Percentiles rank a stretch among this genome's conserved stretches.
phyloP scores from a whole-genome alignment of 2,888 invertebrate species.

The Therioaphis trifolii region DNA sequence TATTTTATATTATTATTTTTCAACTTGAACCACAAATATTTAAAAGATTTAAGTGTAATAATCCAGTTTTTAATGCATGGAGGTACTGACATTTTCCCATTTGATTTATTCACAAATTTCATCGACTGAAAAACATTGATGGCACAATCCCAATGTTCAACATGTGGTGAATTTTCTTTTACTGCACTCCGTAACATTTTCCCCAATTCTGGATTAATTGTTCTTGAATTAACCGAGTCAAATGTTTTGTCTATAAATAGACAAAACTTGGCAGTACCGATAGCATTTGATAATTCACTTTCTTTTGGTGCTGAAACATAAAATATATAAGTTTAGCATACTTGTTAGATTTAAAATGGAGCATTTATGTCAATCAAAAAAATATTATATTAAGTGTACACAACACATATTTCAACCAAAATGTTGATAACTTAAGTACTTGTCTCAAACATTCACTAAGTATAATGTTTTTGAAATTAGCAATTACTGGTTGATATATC shows the following conservation, averaged over 20 bases:
- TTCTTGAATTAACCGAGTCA: conserved; percentile 21
- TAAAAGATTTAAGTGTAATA: conserved; percentile 4
- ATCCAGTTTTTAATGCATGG: conserved; percentile 25
- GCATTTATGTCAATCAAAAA: too few relatives aligned
- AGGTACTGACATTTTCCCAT: background rate
- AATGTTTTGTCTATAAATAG: conserved; percentile 43
- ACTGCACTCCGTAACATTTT: conserved; percentile 26
- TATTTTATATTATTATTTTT: conserved; percentile 29
- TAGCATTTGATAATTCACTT: conserved; percentile 18
- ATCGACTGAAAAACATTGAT: conserved; percentile 33
- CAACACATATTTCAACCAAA: too few relatives aligned
- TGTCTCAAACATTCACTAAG: too few relatives aligned
- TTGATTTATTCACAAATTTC: conserved; percentile 25
- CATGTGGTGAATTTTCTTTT: background rate
- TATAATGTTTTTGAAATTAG: too few relatives aligned
- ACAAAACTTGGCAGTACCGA: conserved; percentile 44
- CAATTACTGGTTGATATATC: too few relatives aligned
- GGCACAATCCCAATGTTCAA: conserved; percentile 33
- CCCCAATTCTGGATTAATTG: conserved; percentile 14
- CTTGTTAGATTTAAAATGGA: too few relatives aligned
- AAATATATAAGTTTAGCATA: background rate
- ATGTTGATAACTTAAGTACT: too few relatives aligned
- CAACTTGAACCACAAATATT: conserved; percentile 32
- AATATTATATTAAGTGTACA: too few relatives aligned
- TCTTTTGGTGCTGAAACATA: conserved; percentile 31